Conservation (phyloP, 2,113 vertebrate genomes). For the Laterallus jamaicensis region DNA sequence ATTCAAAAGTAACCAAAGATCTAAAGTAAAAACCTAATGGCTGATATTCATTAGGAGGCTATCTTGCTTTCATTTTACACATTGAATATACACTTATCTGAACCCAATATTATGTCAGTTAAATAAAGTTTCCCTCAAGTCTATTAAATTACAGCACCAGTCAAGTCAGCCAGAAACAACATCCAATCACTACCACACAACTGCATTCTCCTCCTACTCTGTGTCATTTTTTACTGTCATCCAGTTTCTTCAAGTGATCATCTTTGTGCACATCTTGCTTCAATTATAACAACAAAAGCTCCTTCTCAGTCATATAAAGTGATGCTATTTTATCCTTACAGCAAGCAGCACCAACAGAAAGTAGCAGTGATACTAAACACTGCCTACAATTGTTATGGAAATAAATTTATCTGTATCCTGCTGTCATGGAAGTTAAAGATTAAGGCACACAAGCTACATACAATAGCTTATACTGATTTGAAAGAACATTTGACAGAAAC, state of each 20-base stretch:
- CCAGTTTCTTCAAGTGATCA: not conserved
- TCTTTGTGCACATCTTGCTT: slow-evolving; percentile 61
- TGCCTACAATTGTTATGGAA: slow-evolving; percentile 72
- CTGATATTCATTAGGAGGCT: not conserved
- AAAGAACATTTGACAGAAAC: slow-evolving; percentile 58
- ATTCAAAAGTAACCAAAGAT: not conserved
- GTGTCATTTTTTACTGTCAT: not conserved
- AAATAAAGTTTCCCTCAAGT: not conserved
- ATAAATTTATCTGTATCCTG: slow-evolving; percentile 65
- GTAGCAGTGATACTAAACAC: slow-evolving; percentile 62
- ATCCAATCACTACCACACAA: not conserved
- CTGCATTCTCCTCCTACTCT: not conserved
- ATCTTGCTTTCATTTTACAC: not conserved
- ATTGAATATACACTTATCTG: not conserved
- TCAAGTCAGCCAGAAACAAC: not conserved
- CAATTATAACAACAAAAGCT: slow-evolving; percentile 62
- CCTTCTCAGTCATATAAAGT: slow-evolving; percentile 56
- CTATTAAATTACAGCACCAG: not conserved
- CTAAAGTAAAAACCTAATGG: not conserved
- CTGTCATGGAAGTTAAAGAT: slow-evolving; percentile 76
- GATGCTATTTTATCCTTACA: slow-evolving; percentile 50
- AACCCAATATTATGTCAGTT: not conserved
- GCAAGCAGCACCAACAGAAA: slow-evolving; percentile 49
- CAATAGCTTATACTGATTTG: slow-evolving; percentile 60
- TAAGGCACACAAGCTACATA: slow-evolving; percentile 53